Evolutionary conservation across 1,140 invertebrate genomes (phyloP).

Genomic region (Potamilus streckersoni): DNA sequence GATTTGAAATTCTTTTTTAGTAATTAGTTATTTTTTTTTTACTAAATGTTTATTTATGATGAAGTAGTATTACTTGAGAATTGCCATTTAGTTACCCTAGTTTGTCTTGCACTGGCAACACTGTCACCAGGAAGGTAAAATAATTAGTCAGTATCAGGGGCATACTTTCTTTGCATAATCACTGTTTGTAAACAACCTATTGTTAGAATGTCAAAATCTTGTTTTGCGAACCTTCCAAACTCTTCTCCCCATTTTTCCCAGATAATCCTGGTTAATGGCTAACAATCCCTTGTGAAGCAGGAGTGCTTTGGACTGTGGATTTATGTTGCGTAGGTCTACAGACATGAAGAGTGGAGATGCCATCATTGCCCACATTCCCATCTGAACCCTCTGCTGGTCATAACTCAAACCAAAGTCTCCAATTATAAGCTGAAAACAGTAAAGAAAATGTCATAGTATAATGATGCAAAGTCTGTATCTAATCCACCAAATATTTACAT

Average conservation of each 20-base stretch:
- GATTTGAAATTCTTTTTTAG: too few relatives aligned
- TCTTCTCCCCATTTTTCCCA: slow-evolving; percentile 73
- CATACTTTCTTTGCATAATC: too few relatives aligned
- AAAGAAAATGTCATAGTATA: neutral
- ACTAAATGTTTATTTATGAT: too few relatives aligned
- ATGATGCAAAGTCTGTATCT: neutral
- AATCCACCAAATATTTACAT: too few relatives aligned
- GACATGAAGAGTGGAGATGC: slow-evolving; percentile 97
- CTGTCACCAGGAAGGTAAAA: too few relatives aligned
- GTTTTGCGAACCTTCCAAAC: neutral
- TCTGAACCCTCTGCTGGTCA: slow-evolving; percentile 96
- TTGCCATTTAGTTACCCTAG: too few relatives aligned
- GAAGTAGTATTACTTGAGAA: too few relatives aligned
- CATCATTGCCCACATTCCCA: slow-evolving; percentile 96
- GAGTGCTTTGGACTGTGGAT: slow-evolving; percentile 91
- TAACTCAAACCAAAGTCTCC: slow-evolving; percentile 97
- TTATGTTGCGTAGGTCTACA: slow-evolving; percentile 90
- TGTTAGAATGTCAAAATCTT: neutral
- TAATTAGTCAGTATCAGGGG: too few relatives aligned
- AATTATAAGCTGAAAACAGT: slow-evolving; percentile 82
- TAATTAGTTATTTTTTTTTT: too few relatives aligned
- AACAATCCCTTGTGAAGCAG: slow-evolving; percentile 95
- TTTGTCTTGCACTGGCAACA: too few relatives aligned
- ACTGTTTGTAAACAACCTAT: too few relatives aligned
- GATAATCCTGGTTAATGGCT: slow-evolving; percentile 93